A percentile compares a stretch with the other conserved stretches of the same genome.
These are phyloP conservation scores for Poecilia gillii DNA, from an alignment of 2,797 vertebrate genomes.

Conservation along the genomic window DNA sequence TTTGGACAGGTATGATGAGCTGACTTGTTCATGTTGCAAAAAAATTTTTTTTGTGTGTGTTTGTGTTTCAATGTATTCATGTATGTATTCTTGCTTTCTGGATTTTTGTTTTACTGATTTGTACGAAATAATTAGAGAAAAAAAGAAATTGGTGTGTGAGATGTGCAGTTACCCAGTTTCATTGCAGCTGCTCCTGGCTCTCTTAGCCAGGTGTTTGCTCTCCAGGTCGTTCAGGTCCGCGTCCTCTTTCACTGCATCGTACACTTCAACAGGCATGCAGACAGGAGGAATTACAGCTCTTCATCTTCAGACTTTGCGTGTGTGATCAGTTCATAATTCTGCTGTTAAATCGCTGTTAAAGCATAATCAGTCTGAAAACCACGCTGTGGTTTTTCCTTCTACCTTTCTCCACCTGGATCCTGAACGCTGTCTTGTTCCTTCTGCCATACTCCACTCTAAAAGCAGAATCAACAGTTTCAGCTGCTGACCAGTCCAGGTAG, in stretches of 20 bases:
- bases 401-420: slow-evolving; percentile 96
- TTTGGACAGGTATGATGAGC: too few relatives aligned
- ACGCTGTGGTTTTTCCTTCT: slow-evolving; percentile 13
- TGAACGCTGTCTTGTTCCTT: slow-evolving; percentile 93
- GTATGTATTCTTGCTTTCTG: too few relatives aligned
- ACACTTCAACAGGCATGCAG: slow-evolving; percentile 76
- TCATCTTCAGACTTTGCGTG: background rate
- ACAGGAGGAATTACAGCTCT: background rate
- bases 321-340: background rate
- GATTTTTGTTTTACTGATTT: too few relatives aligned
- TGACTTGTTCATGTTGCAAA: too few relatives aligned
- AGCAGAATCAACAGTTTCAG: slow-evolving; percentile 23
- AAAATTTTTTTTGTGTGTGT: too few relatives aligned
- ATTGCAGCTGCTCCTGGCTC: slow-evolving; percentile 78
- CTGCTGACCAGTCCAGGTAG: background rate
- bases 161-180: slow-evolving; percentile 79
- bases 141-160: background rate
- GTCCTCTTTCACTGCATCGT: slow-evolving; percentile 83
- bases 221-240: slow-evolving; percentile 80
- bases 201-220: slow-evolving; percentile 87
- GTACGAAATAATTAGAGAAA: too few relatives aligned
- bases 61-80: too few relatives aligned
- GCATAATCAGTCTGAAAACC: background rate
- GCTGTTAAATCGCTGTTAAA: background rate
- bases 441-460: slow-evolving; percentile 91